Evolutionary conservation across 92 coral and sea anemone species (phyloP).

Genomic region (Scolanthus callimorphus): DNA sequence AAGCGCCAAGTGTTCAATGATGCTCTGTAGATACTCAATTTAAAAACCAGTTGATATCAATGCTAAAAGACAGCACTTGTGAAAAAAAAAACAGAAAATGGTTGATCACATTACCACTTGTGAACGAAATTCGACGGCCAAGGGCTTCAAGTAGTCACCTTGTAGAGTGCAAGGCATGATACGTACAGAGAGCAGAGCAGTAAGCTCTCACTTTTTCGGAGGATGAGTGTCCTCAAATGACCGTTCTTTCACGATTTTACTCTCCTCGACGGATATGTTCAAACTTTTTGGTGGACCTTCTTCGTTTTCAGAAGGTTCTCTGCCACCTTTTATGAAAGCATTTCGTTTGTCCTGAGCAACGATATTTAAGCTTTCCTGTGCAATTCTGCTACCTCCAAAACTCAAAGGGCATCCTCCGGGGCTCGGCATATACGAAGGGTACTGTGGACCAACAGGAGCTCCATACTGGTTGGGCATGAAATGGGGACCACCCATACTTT

Average conservation of each 20-base stretch:
- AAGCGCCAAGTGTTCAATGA: too few species aligned
- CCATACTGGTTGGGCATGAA: background rate
- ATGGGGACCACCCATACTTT: too few species aligned
- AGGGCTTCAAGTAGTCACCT: too few species aligned
- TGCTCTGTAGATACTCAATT: too few species aligned
- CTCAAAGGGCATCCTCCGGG: too few species aligned
- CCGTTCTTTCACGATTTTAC: background rate
- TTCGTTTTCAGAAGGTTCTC: slow-evolving; percentile 15
- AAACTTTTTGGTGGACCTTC: background rate
- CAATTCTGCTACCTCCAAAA: too few species aligned
- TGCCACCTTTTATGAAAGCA: background rate
- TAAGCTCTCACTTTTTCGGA: slow-evolving; percentile 4
- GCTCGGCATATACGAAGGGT: background rate
- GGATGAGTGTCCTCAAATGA: slow-evolving; percentile 31
- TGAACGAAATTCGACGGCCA: too few species aligned
- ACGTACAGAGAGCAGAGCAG: too few species aligned
- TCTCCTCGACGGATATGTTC: slow-evolving; percentile 18
- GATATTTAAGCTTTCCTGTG: too few species aligned
- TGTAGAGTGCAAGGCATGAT: too few species aligned
- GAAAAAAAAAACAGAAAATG: too few species aligned
- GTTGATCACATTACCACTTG: too few species aligned
- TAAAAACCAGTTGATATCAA: background rate
- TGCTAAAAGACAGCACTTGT: background rate
- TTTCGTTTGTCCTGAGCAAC: slow-evolving; percentile 1
- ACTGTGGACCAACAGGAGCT: background rate